Base-by-base conservation (phyloP, 2,113 vertebrate genomes). In the Sula dactylatra region DNA sequence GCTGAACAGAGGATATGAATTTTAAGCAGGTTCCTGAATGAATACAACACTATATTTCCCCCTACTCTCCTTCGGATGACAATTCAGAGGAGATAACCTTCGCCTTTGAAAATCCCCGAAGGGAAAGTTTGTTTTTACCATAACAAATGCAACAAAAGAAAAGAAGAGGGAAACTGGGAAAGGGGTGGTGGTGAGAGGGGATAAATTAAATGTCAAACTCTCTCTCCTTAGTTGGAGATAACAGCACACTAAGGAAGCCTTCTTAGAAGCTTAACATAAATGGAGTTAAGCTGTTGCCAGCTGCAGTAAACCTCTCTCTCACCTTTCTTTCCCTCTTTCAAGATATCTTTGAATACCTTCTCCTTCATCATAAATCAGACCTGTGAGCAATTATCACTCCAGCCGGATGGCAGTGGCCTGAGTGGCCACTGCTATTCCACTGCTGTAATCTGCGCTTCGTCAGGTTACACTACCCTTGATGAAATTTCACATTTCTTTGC, bases 281-380 rank as follows among this genome's bases (percentile, higher is more conserved):
- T 85, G 89, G 58, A 95, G 89, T 73, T 96, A 96, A 95, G 82
- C 82, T 88, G 67, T 93, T 97, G 86, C 97, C 94, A 96, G 97
- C 91, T 97, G 93, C 94, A 94, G 91, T 91, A 97, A 97, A 96
- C 89, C 82, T 95, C 93, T 77, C 91, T 70, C 84, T 83, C 95
- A 95, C 93, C 95, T 96, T 95, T 90, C 90, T 86, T 92, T 89
- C 80, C 93, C 78, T 91, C 95, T 96, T 96, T 95, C 74, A 95
- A 96, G 96, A 93, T 86, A 95, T 88, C 97, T 97, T 95, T 96
- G 97, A 97, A 95, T 94, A 84, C 74, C 70, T 85, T 92, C 86
- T 88, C 92, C 92, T 94, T 85, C 58, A 14, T 86, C 86, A 94
- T 95, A 95, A 93, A 97, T 96, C 95, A 95, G 89, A 97, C 93